Conservation (phyloP, 2,888 invertebrate species). For the Exephanes ischioxanthus region DNA sequence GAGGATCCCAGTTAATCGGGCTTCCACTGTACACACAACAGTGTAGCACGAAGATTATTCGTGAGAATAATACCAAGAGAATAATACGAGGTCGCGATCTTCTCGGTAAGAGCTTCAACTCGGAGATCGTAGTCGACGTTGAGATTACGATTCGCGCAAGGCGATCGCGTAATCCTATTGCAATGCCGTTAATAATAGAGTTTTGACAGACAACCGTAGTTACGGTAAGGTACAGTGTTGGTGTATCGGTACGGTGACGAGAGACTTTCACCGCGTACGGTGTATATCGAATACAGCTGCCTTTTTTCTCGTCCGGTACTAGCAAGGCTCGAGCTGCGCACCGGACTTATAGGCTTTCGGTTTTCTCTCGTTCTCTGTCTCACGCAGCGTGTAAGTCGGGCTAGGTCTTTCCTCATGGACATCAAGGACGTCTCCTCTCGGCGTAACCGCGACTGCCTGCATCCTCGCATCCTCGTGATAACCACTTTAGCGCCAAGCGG, state of each 20-base stretch:
- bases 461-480: constrained; percentile 31
- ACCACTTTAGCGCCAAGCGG: neutral
- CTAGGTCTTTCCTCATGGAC: constrained; percentile 34
- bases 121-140: constrained; percentile 15
- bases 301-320: constrained; percentile 18
- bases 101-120: neutral
- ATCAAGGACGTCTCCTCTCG: constrained; percentile 49
- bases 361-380: constrained; percentile 39
- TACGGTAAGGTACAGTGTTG: neutral
- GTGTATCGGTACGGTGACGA: constrained; percentile 6
- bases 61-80: constrained; percentile 33
- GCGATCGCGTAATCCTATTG: constrained; percentile 50
- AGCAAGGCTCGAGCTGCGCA: neutral
- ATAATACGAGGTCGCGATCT: constrained; percentile 35
- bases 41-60: neutral
- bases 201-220: constrained; percentile 39
- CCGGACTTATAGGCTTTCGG: constrained; percentile 21
- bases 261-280: constrained; percentile 47
- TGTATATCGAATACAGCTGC: constrained; percentile 8
- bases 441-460: constrained; percentile 30
- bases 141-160: constrained; percentile 3
- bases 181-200: constrained; percentile 36
- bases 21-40: neutral
- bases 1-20: no score
- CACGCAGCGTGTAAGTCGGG: constrained; percentile 22